These are phyloP conservation scores for Tenthredo distinguenda DNA, from an alignment of 2,888 invertebrate genomes.

Conservation along the genomic window DNA sequence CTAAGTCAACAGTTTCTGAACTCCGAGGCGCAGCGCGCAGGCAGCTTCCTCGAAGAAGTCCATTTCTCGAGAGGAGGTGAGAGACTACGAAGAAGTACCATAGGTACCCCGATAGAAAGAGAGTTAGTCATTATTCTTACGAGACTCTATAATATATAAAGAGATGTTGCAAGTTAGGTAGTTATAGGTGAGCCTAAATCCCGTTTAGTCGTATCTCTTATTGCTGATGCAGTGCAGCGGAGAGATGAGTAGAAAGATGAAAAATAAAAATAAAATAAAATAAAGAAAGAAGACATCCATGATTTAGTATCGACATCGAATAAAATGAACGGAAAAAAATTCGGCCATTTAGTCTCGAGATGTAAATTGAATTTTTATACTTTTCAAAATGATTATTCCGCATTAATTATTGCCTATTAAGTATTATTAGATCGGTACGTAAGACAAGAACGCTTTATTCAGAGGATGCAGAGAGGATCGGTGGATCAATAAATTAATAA, in stretches of 20 bases:
- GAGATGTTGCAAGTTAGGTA: no score
- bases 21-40: not conserved
- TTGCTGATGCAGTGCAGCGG: no score
- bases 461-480: not conserved
- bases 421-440: slow-evolving; percentile 24
- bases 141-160: not conserved
- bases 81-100: not conserved
- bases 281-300: not conserved
- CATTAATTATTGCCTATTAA: slow-evolving; percentile 3
- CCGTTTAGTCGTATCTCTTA: no score
- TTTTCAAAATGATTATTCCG: not conserved
- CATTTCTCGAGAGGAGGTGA: not conserved
- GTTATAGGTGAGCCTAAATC: no score
- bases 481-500: slow-evolving; percentile 30
- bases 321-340: no score
- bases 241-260: not conserved
- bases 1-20: slow-evolving; percentile 1
- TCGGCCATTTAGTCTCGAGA: no score
- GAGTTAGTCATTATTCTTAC: not conserved
- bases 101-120: not conserved
- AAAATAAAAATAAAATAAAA: not conserved
- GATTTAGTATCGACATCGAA: not conserved
- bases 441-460: not conserved
- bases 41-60: not conserved
- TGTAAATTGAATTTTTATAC: not conserved